Evolutionary conservation across 2,113 vertebrate species (phyloP), one percentile per base, ranked within the genome.

Genomic region (Sinocyclocheilus rhinocerous): DNA sequence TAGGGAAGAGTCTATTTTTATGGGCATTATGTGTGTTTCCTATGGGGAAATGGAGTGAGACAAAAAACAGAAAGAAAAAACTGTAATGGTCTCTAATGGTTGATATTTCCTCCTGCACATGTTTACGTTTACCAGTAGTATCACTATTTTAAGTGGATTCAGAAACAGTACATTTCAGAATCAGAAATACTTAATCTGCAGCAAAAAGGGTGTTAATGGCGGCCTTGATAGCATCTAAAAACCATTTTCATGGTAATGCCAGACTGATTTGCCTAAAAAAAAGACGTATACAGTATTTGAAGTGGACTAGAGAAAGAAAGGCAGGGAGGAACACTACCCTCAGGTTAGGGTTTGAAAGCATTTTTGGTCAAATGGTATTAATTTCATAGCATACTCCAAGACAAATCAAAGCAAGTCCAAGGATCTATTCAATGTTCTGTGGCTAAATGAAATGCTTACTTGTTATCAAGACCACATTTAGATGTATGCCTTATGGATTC

Each of bases 361-460:
- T 24, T 42, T 45, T 4, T 11, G 8, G 24, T 65, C 4, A 16
- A 57, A 77, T 8, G 5, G 65, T 83, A 52, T 48, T 6, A 0
- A 67, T 83, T 70, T 65, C 61, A 69, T 80, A 13, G 16, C 55
- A 42, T 24, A 63, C 42, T 50, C 61, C 61, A 69, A 82, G n/a
- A 69, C 76, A 59, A 78, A 50, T 50, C 48, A 50, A 50, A 50
- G 48, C 48, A 50, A 81, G 36, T 65, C 61, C 16, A 67, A 5
- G 16, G 61, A 82, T 48, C 12, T 69, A 70, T 70, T 83, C 2
- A 12, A 20, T 67, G 52, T 69, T 67, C 6, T 67, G 65, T 8
- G 18, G 24, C 36, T 50, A 33, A 83, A 83, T 83, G 4, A 52
- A 83, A 52, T 36, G 80, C 39, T 50, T 82, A 22, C 65, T 83